Evolutionary conservation across 2,888 invertebrate species (phyloP).

Genomic region (Lycaena phlaeas): DNA sequence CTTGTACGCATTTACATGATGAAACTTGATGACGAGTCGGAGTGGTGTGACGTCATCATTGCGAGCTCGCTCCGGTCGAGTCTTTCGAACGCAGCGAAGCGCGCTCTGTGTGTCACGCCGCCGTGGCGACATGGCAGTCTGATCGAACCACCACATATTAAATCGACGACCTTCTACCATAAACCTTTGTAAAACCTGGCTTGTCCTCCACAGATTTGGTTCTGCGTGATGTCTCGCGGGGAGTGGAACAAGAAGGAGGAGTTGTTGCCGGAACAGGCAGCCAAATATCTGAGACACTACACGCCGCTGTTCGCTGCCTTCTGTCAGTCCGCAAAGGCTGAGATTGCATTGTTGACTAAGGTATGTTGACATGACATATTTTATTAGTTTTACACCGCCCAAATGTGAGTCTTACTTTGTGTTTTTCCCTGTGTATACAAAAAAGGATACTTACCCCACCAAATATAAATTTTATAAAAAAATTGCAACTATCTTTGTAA

Average conservation of each 20-base stretch:
- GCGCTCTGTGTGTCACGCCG: constrained; percentile 22
- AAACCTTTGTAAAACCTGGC: not conserved
- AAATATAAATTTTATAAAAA: too few relatives aligned
- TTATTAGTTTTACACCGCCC: too few relatives aligned
- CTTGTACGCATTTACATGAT: too few relatives aligned
- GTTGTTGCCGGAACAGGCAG: constrained; percentile 94
- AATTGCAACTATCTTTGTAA: too few relatives aligned
- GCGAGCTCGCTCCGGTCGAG: constrained; percentile 34
- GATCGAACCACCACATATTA: constrained; percentile 24
- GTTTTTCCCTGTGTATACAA: too few relatives aligned
- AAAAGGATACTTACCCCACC: too few relatives aligned
- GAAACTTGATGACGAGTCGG: constrained; percentile 72
- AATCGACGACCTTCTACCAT: not conserved
- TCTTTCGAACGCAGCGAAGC: constrained; percentile 36
- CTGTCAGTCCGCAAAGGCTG: constrained; percentile 87
- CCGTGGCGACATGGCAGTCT: constrained; percentile 61
- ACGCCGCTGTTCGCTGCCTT: constrained; percentile 90
- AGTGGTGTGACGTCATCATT: constrained; percentile 28
- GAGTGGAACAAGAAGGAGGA: constrained; percentile 99
- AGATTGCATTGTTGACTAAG: constrained; percentile 90
- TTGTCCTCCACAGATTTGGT: constrained; percentile 95
- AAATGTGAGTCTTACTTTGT: too few relatives aligned
- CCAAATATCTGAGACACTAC: constrained; percentile 90
- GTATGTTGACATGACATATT: constrained; percentile 26
- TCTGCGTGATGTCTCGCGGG: constrained; percentile 93